Conservation (phyloP, 2,797 vertebrate species). For the Fistularia tabacaria region DNA sequence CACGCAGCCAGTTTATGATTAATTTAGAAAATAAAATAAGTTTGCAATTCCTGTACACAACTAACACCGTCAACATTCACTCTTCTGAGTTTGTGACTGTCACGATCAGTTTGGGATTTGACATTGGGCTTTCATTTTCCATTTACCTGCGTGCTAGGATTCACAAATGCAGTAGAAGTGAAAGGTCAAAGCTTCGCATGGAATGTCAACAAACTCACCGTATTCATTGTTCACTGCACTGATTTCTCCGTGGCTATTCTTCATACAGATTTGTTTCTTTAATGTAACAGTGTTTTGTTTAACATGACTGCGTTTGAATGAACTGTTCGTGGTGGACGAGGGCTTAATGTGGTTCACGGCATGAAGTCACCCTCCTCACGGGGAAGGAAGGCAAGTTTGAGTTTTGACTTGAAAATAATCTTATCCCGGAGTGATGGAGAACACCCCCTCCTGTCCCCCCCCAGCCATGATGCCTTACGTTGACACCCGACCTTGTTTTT, state of each 20-base stretch:
- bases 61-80: too few species aligned
- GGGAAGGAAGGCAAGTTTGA: not conserved
- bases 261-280: slow-evolving; percentile 30
- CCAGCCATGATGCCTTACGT: slow-evolving; percentile 12
- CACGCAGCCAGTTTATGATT: too few species aligned
- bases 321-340: not conserved
- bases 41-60: too few species aligned
- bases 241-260: slow-evolving; percentile 42
- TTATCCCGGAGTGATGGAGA: slow-evolving; percentile 15
- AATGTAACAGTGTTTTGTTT: slow-evolving; percentile 38
- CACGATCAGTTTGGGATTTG: too few species aligned
- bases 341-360: slow-evolving; percentile 21
- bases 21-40: too few species aligned
- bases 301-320: slow-evolving; percentile 20
- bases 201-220: too few species aligned
- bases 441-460: too few species aligned
- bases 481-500: slow-evolving; percentile 2
- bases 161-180: slow-evolving; percentile 3
- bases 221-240: slow-evolving; percentile 57
- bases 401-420: not conserved
- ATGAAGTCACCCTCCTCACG: slow-evolving; percentile 22
- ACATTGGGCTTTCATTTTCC: too few species aligned
- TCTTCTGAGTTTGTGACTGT: too few species aligned
- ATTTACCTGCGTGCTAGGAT: not conserved
- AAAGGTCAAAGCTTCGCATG: not conserved